Conservation (phyloP, 1,140 invertebrate species). For the Ceratitis capitata region DNA sequence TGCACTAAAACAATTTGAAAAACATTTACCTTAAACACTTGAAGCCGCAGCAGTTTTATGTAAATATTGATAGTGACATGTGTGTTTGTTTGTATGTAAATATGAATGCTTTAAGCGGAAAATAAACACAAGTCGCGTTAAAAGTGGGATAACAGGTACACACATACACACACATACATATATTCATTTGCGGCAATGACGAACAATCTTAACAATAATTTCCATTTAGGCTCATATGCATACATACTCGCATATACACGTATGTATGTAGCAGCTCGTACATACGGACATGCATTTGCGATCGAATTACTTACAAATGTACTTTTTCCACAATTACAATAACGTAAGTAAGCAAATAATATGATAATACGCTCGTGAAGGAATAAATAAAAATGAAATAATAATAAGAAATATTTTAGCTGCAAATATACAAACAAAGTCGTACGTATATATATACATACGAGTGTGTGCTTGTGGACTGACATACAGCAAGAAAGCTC, state of each 20-base stretch:
- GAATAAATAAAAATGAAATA: slow-evolving; percentile 5
- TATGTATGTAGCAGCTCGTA: too few relatives aligned
- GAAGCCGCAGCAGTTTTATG: background rate
- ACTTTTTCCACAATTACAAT: slow-evolving; percentile 8
- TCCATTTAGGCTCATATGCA: too few relatives aligned
- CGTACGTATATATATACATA: background rate
- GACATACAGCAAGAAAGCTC: background rate
- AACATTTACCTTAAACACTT: background rate
- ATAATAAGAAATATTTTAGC: background rate
- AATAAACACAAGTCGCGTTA: background rate
- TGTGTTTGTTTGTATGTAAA: background rate
- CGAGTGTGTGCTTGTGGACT: background rate
- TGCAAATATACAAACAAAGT: too few relatives aligned
- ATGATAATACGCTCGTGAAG: slow-evolving; percentile 12
- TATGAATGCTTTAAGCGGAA: slow-evolving; percentile 7
- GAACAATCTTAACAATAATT: background rate
- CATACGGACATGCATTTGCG: too few relatives aligned
- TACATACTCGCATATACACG: too few relatives aligned
- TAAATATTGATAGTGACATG: background rate
- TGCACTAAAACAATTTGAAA: background rate
- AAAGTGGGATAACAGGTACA: background rate
- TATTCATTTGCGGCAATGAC: background rate
- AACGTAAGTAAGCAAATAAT: slow-evolving; percentile 23
- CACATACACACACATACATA: too few relatives aligned
- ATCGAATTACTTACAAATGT: background rate